Conservation (phyloP, 1,140 invertebrate genomes). For the Mactra quadrangularis region DNA sequence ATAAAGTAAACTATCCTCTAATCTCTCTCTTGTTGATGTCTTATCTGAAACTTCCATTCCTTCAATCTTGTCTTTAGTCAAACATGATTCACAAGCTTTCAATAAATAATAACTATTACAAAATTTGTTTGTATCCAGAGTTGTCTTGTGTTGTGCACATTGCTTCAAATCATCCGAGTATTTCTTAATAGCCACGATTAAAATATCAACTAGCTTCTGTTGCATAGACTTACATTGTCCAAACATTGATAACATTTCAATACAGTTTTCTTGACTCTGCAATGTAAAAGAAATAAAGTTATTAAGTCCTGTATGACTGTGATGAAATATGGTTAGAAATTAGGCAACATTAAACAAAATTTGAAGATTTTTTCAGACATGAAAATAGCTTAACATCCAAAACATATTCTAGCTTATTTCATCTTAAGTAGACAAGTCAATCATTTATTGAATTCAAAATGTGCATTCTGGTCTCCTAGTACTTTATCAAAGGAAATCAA, state of each 20-base stretch:
- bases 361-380: not conserved
- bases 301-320: no score
- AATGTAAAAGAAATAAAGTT: no score
- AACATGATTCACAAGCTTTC: conserved; percentile 20
- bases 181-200: not conserved
- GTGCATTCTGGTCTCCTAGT: no score
- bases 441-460: no score
- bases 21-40: conserved; percentile 2
- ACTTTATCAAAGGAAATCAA: no score
- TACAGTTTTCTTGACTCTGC: not conserved
- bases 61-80: not conserved
- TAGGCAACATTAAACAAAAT: not conserved
- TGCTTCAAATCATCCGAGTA: conserved; percentile 14
- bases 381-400: not conserved
- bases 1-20: conserved; percentile 60
- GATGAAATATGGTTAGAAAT: not conserved
- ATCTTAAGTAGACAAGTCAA: not conserved
- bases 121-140: conserved; percentile 24
- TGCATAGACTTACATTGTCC: not conserved
- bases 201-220: not conserved
- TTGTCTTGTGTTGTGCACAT: conserved; percentile 7
- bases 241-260: not conserved
- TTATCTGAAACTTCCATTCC: not conserved
- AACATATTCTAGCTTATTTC: not conserved
- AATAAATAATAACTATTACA: conserved; percentile 34